phyloP scores from a whole-genome alignment of 2,113 vertebrate genomes.

The Hippocampus zosterae region DNA sequence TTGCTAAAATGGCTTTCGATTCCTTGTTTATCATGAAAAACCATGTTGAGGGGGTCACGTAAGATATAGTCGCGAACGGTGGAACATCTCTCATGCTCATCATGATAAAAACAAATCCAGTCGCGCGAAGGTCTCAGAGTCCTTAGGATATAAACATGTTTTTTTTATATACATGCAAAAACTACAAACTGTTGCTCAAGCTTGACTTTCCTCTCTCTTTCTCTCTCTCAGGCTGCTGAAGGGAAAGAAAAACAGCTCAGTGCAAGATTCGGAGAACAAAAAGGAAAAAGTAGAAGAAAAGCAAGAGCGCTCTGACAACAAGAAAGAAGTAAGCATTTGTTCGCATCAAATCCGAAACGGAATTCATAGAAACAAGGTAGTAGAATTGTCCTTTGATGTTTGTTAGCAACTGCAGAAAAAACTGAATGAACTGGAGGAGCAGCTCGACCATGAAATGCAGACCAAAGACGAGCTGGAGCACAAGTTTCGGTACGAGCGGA shows the following conservation, averaged over 20 bases:
- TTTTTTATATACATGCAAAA: not conserved
- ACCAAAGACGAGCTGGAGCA: slow-evolving; percentile 91
- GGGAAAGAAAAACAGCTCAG: slow-evolving; percentile 21
- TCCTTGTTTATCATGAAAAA: slow-evolving; percentile 6
- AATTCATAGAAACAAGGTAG: not conserved
- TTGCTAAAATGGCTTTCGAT: slow-evolving; percentile 20
- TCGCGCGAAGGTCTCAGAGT: not conserved
- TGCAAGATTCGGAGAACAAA: slow-evolving; percentile 30
- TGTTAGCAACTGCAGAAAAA: slow-evolving; percentile 81
- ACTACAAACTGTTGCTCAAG: not conserved
- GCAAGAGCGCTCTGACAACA: slow-evolving; percentile 35
- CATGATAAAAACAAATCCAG: slow-evolving; percentile 11
- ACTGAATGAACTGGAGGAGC: slow-evolving; percentile 81
- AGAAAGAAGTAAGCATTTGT: slow-evolving; percentile 55
- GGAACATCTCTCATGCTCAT: slow-evolving; percentile 16
- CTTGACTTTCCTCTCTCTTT: not conserved
- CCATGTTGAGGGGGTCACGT: slow-evolving; percentile 8
- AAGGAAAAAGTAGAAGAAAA: slow-evolving; percentile 51
- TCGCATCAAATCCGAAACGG: not conserved
- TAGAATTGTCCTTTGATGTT: not conserved
- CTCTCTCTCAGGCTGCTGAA: slow-evolving; percentile 59
- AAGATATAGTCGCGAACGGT: slow-evolving; percentile 13
- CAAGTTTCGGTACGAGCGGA: slow-evolving; percentile 80
- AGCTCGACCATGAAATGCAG: slow-evolving; percentile 86
- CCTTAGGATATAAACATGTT: not conserved